phyloP scores from a whole-genome alignment of 2,888 invertebrate genomes.

The Chloroclystis v-ata region DNA sequence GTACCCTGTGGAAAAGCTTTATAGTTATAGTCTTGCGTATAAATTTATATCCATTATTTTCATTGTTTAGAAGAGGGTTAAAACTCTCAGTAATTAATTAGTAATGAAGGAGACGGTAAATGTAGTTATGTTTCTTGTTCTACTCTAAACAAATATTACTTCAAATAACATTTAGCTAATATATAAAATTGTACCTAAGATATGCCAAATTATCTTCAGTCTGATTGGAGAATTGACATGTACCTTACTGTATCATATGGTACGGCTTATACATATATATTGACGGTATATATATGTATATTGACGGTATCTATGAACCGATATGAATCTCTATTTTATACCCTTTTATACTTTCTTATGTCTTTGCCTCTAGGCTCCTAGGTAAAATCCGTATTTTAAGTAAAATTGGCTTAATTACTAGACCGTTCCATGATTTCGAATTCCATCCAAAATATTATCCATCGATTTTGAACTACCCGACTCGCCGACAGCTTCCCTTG shows the following conservation, averaged over 20 bases:
- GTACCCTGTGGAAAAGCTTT: not conserved
- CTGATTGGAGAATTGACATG: not conserved
- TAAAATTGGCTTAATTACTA: too few species aligned
- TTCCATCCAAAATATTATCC: constrained; percentile 17
- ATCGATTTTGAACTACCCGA: too few species aligned
- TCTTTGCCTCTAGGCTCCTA: not conserved
- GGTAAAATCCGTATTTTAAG: too few species aligned
- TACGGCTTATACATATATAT: not conserved
- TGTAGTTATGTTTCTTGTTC: too few species aligned
- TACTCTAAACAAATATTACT: too few species aligned
- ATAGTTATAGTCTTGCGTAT: not conserved
- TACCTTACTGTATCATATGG: not conserved
- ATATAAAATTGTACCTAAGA: constrained; percentile 9
- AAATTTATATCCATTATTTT: not conserved
- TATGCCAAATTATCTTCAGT: constrained; percentile 17
- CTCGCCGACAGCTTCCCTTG: too few species aligned
- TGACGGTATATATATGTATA: too few species aligned
- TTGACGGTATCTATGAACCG: too few species aligned
- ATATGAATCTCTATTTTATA: constrained; percentile 15
- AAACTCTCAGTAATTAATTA: too few species aligned
- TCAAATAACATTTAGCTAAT: not conserved
- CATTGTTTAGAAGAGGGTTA: not conserved
- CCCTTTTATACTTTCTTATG: constrained; percentile 7
- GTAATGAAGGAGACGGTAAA: too few species aligned
- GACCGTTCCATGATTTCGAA: constrained; percentile 10